These are phyloP conservation scores for Oopsacas minuta DNA, from an alignment of 37 sponge, comb jelly and placozoan genomes.

Conservation along the genomic window DNA sequence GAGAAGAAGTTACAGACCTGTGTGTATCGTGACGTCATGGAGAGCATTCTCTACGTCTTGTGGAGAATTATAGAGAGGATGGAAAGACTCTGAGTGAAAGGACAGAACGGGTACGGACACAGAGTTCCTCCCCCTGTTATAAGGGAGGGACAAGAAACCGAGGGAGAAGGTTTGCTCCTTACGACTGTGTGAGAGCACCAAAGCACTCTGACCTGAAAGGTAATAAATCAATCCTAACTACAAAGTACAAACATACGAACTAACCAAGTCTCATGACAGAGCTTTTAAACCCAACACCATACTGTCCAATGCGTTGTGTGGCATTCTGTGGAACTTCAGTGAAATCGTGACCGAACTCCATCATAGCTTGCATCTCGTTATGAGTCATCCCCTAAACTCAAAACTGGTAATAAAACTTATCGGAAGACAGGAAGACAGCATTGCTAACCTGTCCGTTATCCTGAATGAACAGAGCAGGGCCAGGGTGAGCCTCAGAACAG, in stretches of 20 bases:
- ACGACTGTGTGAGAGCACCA: neutral
- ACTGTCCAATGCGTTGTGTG: neutral
- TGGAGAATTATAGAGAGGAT: neutral
- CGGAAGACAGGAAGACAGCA: too few species aligned
- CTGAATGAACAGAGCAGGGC: neutral
- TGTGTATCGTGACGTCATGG: neutral
- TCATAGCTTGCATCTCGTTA: neutral
- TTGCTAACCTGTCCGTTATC: slow-evolving; percentile 10
- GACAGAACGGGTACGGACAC: neutral
- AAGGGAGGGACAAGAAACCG: neutral
- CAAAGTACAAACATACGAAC: too few species aligned
- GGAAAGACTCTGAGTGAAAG: neutral
- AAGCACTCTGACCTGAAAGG: neutral
- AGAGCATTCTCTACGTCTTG: slow-evolving; percentile 16
- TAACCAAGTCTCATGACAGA: neutral
- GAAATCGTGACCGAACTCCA: slow-evolving; percentile 16
- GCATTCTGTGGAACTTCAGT: neutral
- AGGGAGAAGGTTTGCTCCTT: slow-evolving; percentile 16
- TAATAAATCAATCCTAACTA: neutral
- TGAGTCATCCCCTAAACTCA: neutral
- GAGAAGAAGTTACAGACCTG: neutral
- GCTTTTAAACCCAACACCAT: neutral
- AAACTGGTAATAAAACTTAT: neutral
- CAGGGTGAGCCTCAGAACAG: neutral
- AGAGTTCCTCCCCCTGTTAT: neutral